These are phyloP conservation scores for Sphaeridia pumilis DNA, from an alignment of 2,888 invertebrate species.

Conservation along the genomic window DNA sequence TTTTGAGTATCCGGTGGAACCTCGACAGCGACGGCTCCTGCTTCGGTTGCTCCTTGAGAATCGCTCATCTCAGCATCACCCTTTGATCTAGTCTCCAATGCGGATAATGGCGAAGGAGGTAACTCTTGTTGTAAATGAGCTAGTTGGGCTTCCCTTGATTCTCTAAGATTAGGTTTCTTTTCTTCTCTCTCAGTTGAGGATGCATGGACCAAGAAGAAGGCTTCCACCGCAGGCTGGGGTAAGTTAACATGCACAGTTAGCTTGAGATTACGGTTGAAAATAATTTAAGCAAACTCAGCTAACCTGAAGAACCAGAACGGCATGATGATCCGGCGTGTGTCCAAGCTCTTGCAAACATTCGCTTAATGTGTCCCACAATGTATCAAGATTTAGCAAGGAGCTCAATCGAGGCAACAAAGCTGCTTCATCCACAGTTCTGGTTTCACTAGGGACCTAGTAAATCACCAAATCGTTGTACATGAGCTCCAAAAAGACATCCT, in stretches of 20 bases:
- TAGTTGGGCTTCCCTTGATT: slow-evolving; percentile 43
- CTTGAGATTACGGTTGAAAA: not conserved
- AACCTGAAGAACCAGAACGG: slow-evolving; percentile 66
- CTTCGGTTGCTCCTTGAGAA: slow-evolving; percentile 17
- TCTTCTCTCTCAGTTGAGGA: slow-evolving; percentile 44
- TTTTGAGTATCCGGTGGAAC: slow-evolving; percentile 57
- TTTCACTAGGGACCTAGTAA: too few relatives aligned
- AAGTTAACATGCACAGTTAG: slow-evolving; percentile 6
- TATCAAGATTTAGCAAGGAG: slow-evolving; percentile 56
- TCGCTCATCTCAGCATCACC: slow-evolving; percentile 29
- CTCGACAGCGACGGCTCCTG: slow-evolving; percentile 35
- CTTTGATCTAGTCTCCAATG: slow-evolving; percentile 4
- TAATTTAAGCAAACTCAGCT: too few relatives aligned
- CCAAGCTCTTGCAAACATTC: slow-evolving; percentile 65
- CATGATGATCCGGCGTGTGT: slow-evolving; percentile 73
- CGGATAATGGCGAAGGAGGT: slow-evolving; percentile 31
- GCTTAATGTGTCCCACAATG: slow-evolving; percentile 66
- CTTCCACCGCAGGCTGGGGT: slow-evolving; percentile 70
- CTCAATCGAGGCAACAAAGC: slow-evolving; percentile 49
- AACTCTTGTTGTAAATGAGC: slow-evolving; percentile 38
- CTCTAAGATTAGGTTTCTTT: slow-evolving; percentile 33
- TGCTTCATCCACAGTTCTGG: slow-evolving; percentile 31
- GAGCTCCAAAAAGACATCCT: too few relatives aligned
- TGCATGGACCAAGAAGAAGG: slow-evolving; percentile 79
- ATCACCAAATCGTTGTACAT: too few relatives aligned